These are phyloP conservation scores for Euwallacea fornicatus DNA, from an alignment of 1,140 invertebrate genomes.

Conservation along the genomic window DNA sequence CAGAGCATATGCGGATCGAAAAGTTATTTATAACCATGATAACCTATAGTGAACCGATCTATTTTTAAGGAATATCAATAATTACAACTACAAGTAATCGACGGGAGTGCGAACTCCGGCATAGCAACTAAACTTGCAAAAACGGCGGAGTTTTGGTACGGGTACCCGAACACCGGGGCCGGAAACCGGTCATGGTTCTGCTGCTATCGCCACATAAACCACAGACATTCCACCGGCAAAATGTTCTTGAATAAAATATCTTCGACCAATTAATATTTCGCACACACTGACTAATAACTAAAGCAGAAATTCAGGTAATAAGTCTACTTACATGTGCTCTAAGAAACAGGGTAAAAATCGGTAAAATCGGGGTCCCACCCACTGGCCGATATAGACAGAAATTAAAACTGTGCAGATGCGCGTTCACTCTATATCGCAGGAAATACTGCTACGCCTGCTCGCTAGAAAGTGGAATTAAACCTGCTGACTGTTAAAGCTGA, in stretches of 20 bases:
- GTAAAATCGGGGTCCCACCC: background rate
- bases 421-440: background rate
- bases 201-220: too few species aligned
- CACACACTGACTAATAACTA: too few species aligned
- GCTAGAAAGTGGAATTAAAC: background rate
- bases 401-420: background rate
- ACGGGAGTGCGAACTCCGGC: too few species aligned
- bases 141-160: too few species aligned
- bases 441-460: background rate
- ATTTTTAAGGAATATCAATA: constrained; percentile 11
- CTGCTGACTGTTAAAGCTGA: background rate
- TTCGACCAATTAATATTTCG: too few species aligned
- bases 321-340: too few species aligned
- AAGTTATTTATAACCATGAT: constrained; percentile 12
- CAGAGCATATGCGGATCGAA: constrained; percentile 8
- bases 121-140: too few species aligned
- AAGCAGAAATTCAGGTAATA: too few species aligned
- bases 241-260: too few species aligned
- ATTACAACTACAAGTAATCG: background rate
- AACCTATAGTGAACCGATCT: background rate
- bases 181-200: too few species aligned
- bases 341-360: background rate
- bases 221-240: too few species aligned
- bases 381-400: background rate
- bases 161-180: too few species aligned